Base-by-base conservation (phyloP, 1,140 invertebrate species). In the Nixonia krombeini region DNA sequence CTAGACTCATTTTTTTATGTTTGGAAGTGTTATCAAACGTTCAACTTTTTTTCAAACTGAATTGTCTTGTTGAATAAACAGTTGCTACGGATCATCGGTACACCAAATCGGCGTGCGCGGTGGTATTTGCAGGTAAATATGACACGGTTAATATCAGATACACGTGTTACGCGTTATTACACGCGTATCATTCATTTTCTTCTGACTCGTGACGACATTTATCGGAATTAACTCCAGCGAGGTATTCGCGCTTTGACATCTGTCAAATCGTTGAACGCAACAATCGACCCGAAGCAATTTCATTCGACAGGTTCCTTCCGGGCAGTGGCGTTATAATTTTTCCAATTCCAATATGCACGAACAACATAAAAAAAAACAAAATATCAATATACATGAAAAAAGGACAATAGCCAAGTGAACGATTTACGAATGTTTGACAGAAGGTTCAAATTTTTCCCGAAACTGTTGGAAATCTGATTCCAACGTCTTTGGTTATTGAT, bases 41-140 rank as follows among this genome's bases (percentile, higher is more conserved):
- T n/a, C n/a, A n/a, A n/a, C n/a, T n/a, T n/a, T n/a, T n/a, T n/a
- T n/a, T n/a, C n/a, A n/a, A n/a, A n/a, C n/a, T n/a, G n/a, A n/a
- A n/a, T n/a, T n/a, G n/a, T n/a, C n/a, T n/a, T n/a, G n/a, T n/a
- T n/a, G n/a, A n/a, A n/a, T n/a, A n/a, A n/a, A n/a, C n/a, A n/a
- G n/a, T n/a, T n/a, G n/a, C n/a, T n/a, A n/a, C n/a, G n/a, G n/a
- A n/a, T n/a, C n/a, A n/a, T n/a, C 9, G 4, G 25, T 26, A 26
- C 4, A 26, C 25, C 9, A 9, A 26, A 26, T 52, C 25, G 31
- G 35, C 46, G 45, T 57, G n/a, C n/a, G n/a, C n/a, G n/a, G n/a
- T n/a, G n/a, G n/a, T 51, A 41, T 45, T 33, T 33, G 57, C 52
- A 46, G 40, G 49, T 61, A 61, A 61, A 61, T 52, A 40, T 61